Evolutionary conservation across 2,797 vertebrate species (phyloP).

Genomic region (Crenichthys baileyi): DNA sequence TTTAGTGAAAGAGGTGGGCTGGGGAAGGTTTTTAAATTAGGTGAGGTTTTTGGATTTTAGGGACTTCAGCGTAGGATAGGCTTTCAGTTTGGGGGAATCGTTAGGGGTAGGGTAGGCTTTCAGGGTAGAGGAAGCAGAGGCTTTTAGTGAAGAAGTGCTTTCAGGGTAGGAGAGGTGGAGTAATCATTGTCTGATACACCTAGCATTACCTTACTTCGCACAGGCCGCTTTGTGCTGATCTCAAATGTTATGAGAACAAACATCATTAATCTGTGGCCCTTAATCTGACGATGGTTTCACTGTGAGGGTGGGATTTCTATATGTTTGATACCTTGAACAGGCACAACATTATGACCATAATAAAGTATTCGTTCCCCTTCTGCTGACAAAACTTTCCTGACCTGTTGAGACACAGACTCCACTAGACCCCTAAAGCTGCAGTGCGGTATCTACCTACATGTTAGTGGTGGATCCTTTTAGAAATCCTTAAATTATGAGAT

Average conservation of each 20-base stretch:
- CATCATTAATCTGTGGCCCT: not conserved
- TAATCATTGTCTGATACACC: not conserved
- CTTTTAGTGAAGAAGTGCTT: not conserved
- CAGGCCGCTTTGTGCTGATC: not conserved
- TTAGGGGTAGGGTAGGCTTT: not conserved
- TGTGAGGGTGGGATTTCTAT: not conserved
- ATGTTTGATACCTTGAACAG: no score
- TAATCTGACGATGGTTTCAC: conserved; percentile 4
- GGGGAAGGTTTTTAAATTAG: not conserved
- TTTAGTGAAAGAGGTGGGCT: conserved; percentile 32
- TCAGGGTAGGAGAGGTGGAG: not conserved
- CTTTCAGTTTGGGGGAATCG: not conserved
- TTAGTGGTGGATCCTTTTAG: not conserved
- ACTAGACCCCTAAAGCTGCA: not conserved
- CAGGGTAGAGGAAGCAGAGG: not conserved
- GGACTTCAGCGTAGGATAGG: not conserved
- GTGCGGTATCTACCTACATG: not conserved
- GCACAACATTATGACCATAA: not conserved
- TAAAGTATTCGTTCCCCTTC: not conserved
- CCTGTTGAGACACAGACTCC: not conserved
- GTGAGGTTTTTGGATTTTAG: not conserved
- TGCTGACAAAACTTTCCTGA: not conserved
- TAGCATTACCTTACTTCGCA: not conserved
- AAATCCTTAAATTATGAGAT: no score
- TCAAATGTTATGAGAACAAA: not conserved